A percentile compares a stretch with the other conserved stretches of the same genome.
These are phyloP conservation scores for Lacanobia wlatinum DNA, from an alignment of 2,888 invertebrate genomes.

Conservation along the genomic window DNA sequence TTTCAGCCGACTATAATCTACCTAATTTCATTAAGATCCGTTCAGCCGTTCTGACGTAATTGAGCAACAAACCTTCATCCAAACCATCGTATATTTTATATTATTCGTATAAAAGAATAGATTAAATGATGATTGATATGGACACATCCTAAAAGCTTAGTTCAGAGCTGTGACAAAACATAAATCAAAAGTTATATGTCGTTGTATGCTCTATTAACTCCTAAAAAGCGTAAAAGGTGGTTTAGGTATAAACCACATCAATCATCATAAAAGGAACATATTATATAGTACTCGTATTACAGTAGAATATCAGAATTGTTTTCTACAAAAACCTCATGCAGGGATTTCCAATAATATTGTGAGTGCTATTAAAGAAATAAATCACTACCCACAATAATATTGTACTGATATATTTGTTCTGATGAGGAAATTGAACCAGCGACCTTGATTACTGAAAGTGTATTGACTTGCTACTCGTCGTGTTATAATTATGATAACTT, in stretches of 20 bases:
- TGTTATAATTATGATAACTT: background rate
- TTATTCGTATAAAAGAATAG: too few species aligned
- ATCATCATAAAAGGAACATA: constrained; percentile 20
- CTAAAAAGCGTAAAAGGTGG: background rate
- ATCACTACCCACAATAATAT: constrained; percentile 1
- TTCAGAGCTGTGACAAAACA: background rate
- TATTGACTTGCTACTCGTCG: background rate
- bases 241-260: constrained; percentile 14
- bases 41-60: too few species aligned
- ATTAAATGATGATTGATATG: background rate
- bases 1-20: too few species aligned
- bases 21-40: too few species aligned
- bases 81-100: too few species aligned
- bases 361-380: constrained; percentile 43
- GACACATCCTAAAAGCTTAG: background rate
- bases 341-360: constrained; percentile 28
- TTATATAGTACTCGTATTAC: background rate
- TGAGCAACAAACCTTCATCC: too few species aligned
- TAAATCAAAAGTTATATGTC: constrained; percentile 18
- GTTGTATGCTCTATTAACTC: background rate
- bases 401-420: constrained; percentile 6
- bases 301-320: background rate
- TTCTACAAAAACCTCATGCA: constrained; percentile 21
- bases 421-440: background rate
- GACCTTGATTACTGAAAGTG: constrained; percentile 1